Evolutionary conservation across 2,888 invertebrate genomes (phyloP), one percentile per base, ranked within the genome.

Genomic region (Syritta pipiens): DNA sequence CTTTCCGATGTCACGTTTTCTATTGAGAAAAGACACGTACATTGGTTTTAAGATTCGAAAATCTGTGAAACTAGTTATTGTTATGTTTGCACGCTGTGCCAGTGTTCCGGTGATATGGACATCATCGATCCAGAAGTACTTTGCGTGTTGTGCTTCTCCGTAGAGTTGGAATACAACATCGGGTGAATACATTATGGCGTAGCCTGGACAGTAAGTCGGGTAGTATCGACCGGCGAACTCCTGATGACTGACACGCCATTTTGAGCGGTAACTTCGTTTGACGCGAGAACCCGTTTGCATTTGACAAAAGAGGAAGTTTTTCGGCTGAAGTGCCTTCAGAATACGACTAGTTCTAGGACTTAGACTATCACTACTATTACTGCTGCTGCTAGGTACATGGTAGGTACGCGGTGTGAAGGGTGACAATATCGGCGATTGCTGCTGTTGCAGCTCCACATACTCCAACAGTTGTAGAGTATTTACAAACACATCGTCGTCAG

Each of bases 111-210:
- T 95, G 30, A 95, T 90, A 84, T 93, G 94, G 28, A 94, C 94
- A 86, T 95, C 95, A 85, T 96, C 95, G 51, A 95, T 93, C 95
- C 95, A 95, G 89, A 95, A 95, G 85, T 93, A 95, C 1, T 91
- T 91, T 2, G 90, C 88, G 4, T 87, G 88, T 83, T 93, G 92
- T 1, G 93, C 93, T 46, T 90, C 90, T 60, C 89, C 89, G 51
- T 92, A 91, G 9, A 93, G 87, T 22, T 90, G 88, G 67, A 89
- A 89, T 10, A 91, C 91, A 32, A 91, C 91, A 85, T 93, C 93
- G 37, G 91, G 90, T 0, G 93, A 93, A 84, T 93, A 93, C 7
- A 94, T 88, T 68, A 94, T 91, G 1, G 91, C 92, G 90, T 92
- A 93, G 19, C 95, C 95, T 19, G 93, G 91, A 88, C 95, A 96